Conservation (phyloP, 2,797 vertebrate species). For the Choloepus didactylus region DNA sequence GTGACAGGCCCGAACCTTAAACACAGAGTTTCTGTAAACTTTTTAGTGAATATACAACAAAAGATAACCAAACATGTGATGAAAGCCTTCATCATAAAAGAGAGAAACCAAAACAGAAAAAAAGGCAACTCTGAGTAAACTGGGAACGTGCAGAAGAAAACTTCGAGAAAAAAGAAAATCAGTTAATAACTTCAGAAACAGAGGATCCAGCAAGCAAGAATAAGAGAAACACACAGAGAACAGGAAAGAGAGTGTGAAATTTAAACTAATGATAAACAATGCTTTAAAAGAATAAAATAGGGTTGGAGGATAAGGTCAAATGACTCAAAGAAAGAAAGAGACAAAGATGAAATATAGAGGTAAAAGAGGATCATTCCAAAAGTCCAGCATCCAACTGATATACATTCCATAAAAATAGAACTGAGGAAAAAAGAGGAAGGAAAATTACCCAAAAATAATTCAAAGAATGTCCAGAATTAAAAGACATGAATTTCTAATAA, state of each 20-base stretch:
- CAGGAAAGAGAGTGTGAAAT: neutral
- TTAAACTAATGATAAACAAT: slow-evolving; percentile 40
- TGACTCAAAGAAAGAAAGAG: slow-evolving; percentile 27
- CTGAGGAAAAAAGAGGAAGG: neutral
- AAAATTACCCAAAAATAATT: slow-evolving; percentile 34
- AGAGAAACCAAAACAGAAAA: neutral
- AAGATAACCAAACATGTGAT: neutral
- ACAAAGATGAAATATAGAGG: slow-evolving; percentile 21
- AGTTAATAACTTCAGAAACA: slow-evolving; percentile 31
- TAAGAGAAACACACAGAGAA: slow-evolving; percentile 23
- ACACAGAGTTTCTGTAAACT: neutral
- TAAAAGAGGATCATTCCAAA: slow-evolving; percentile 1
- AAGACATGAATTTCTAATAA: neutral
- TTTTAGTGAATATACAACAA: slow-evolving; percentile 42
- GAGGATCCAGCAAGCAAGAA: slow-evolving; percentile 17
- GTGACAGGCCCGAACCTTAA: slow-evolving; percentile 34
- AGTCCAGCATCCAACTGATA: neutral
- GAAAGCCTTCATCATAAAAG: slow-evolving; percentile 9
- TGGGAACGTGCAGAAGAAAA: neutral
- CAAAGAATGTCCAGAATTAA: neutral
- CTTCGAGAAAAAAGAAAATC: slow-evolving; percentile 37
- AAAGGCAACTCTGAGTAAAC: slow-evolving; percentile 21
- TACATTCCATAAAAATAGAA: slow-evolving; percentile 8
- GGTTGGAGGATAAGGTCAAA: slow-evolving; percentile 41
- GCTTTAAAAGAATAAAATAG: neutral